A percentile compares a stretch with the other conserved stretches of the same genome.
Conservation (phyloP, 2,113 vertebrate species). For the Toxotes jaculatrix region DNA sequence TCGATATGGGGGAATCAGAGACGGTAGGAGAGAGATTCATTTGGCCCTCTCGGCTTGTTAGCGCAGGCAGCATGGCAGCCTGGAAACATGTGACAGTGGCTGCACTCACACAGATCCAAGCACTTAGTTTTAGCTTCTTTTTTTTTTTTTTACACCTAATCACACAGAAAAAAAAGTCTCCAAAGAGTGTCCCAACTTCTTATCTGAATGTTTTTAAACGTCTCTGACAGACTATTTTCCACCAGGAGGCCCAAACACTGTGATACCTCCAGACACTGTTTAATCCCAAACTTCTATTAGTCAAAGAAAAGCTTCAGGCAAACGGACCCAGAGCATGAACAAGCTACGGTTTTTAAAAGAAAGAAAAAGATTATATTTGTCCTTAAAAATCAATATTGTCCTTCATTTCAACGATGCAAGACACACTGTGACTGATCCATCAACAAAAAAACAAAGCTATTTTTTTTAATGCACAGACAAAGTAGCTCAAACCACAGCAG, state of each 20-base stretch:
- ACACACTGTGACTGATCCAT: neutral
- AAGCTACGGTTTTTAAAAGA: neutral
- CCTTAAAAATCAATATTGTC: neutral
- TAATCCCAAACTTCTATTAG: neutral
- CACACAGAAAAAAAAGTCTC: neutral
- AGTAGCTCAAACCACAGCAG: neutral
- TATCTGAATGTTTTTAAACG: neutral
- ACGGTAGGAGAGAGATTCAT: conserved; percentile 88
- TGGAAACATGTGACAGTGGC: conserved; percentile 47
- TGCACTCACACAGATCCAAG: conserved; percentile 22
- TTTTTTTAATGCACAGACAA: neutral
- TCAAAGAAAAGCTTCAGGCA: neutral
- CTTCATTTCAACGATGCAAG: neutral
- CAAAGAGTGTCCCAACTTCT: neutral
- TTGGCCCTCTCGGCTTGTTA: conserved; percentile 36
- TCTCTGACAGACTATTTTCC: conserved; percentile 10
- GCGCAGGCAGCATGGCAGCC: conserved; percentile 54
- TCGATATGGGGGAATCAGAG: conserved; percentile 98
- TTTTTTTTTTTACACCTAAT: neutral
- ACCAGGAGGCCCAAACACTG: neutral
- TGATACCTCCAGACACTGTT: neutral
- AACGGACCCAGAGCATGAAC: neutral
- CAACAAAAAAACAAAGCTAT: neutral
- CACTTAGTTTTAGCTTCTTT: neutral
- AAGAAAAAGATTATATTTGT: rapidly evolving